A percentile compares a stretch with the other conserved stretches of the same genome.
Conservation (phyloP, 2,888 invertebrate species). For the Tipula unca region DNA sequence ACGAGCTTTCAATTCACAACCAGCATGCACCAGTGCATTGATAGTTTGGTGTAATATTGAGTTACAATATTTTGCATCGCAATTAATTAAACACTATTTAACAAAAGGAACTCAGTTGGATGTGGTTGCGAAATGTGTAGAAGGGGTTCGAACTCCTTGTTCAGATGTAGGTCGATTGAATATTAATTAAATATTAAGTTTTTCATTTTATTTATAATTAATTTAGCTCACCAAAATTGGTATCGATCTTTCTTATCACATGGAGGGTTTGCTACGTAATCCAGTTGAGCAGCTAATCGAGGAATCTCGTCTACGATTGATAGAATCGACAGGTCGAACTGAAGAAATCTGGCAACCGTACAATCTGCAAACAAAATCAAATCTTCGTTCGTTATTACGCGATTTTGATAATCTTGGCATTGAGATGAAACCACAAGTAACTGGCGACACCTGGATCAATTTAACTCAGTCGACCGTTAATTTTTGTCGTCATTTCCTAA, state of each 20-base stretch:
- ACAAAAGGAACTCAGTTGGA: slow-evolving; percentile 80
- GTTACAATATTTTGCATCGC: slow-evolving; percentile 67
- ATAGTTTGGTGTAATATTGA: slow-evolving; percentile 88
- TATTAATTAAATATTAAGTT: not conserved
- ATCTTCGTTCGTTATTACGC: slow-evolving; percentile 35
- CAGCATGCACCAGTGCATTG: slow-evolving; percentile 66
- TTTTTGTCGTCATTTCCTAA: slow-evolving; percentile 38
- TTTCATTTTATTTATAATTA: slow-evolving; percentile 27
- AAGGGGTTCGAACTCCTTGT: slow-evolving; percentile 56
- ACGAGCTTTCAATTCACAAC: slow-evolving; percentile 70
- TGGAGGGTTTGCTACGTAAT: slow-evolving; percentile 74
- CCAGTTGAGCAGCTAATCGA: slow-evolving; percentile 45
- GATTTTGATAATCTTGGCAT: slow-evolving; percentile 39
- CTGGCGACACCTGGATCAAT: slow-evolving; percentile 41
- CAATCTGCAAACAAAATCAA: slow-evolving; percentile 40
- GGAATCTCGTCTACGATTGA: slow-evolving; percentile 37
- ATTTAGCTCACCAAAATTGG: slow-evolving; percentile 55
- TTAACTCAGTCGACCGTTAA: slow-evolving; percentile 39
- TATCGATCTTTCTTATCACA: slow-evolving; percentile 83
- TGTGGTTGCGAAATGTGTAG: slow-evolving; percentile 77
- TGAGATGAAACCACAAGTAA: slow-evolving; percentile 36
- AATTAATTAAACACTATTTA: slow-evolving; percentile 80
- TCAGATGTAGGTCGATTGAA: slow-evolving; percentile 30
- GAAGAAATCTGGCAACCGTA: slow-evolving; percentile 42
- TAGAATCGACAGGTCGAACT: slow-evolving; percentile 39